Percentiles rank a stretch among this genome's conserved stretches.
Evolutionary conservation across 2,113 vertebrate genomes (phyloP).

Genomic region (Hypocryptadius cinnamomeus): DNA sequence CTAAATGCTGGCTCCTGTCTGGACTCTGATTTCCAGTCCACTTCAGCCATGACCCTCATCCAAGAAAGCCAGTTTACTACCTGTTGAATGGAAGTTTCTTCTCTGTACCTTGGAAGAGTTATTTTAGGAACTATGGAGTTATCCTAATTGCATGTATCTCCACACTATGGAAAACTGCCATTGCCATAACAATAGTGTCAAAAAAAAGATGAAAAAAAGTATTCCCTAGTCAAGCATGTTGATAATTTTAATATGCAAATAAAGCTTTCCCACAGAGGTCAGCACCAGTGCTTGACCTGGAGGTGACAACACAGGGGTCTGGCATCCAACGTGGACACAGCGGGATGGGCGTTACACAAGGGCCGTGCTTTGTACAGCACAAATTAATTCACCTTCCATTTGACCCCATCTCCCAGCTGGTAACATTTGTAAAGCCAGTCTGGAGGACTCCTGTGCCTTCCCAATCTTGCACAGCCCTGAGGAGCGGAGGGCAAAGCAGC

Average conservation of each 20-base stretch:
- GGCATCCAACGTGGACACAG: fast-evolving
- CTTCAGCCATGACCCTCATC: not conserved
- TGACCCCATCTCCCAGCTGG: not conserved
- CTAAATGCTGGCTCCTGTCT: not conserved
- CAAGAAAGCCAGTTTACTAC: not conserved
- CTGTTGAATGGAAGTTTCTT: not conserved
- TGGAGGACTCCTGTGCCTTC: not conserved
- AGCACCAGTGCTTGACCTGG: not conserved
- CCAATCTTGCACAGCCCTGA: not conserved
- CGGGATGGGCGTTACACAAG: fast-evolving
- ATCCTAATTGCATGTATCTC: not conserved
- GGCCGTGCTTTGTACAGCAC: fast-evolving
- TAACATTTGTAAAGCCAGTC: not conserved
- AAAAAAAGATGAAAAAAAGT: not conserved
- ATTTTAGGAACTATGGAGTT: not conserved
- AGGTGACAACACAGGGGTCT: not conserved
- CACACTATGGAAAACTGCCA: not conserved
- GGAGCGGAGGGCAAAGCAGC: not conserved
- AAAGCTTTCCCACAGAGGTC: not conserved
- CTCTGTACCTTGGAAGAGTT: not conserved
- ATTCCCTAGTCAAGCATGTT: not conserved
- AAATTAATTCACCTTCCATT: not conserved
- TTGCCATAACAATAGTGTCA: not conserved
- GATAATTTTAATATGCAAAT: not conserved
- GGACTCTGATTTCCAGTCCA: not conserved